These are phyloP conservation scores for Apostichopus californicus DNA, from an alignment of 35 echinoderm and acorn worm species.

Conservation along the genomic window DNA sequence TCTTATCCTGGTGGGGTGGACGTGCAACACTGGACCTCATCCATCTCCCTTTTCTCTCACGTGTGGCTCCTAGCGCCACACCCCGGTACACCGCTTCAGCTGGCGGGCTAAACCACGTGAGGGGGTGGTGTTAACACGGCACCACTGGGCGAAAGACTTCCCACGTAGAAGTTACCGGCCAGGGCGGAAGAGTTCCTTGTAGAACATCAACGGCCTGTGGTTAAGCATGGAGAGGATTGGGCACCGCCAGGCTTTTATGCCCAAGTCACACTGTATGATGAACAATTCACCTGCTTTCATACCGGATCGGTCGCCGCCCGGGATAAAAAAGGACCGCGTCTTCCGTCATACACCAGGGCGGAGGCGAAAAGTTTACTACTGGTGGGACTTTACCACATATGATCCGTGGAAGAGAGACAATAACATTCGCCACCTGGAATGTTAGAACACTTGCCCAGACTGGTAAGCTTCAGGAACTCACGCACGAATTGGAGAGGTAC, in stretches of 20 bases:
- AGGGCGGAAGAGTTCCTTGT: conserved; percentile 38
- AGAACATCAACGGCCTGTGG: conserved; percentile 26
- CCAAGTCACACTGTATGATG: conserved; percentile 57
- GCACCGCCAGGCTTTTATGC: conserved; percentile 38
- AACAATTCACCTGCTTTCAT: not conserved
- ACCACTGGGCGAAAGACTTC: conserved; percentile 62
- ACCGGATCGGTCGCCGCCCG: conserved; percentile 62
- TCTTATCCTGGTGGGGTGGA: too few species aligned
- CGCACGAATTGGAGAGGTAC: conserved; percentile 55
- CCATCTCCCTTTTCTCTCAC: too few species aligned
- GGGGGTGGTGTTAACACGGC: conserved; percentile 66
- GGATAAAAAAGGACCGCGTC: conserved; percentile 45
- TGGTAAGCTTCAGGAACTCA: conserved; percentile 36
- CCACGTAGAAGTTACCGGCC: conserved; percentile 46
- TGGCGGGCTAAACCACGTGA: not conserved
- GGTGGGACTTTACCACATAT: not conserved
- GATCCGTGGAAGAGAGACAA: conserved; percentile 41
- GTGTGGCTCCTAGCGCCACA: conserved; percentile 48
- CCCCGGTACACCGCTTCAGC: conserved; percentile 61
- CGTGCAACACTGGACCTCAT: too few species aligned
- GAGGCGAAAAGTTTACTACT: conserved; percentile 13
- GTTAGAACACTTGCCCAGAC: conserved; percentile 39
- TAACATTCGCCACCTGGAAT: conserved; percentile 55
- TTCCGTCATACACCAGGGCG: conserved; percentile 15
- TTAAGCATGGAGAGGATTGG: conserved; percentile 49